Evolutionary conservation across 2,113 vertebrate genomes (phyloP), one percentile per base, ranked within the genome.

Genomic region (Erythrolamprus reginae): DNA sequence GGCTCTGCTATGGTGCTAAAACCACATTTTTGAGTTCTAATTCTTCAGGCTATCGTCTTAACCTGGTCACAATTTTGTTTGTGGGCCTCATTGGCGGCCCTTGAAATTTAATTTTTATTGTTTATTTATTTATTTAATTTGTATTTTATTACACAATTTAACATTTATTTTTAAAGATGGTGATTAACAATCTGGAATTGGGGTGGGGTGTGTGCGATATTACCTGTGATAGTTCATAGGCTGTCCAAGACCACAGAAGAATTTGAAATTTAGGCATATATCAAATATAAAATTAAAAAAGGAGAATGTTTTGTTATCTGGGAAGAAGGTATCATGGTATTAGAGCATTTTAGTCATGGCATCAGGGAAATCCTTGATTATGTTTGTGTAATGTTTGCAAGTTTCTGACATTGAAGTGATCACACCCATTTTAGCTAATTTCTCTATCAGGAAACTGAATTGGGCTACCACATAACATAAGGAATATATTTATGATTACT

Each of bases 261-360:
- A 91, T 85, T 90, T 93, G 87, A 95, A 95, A 95, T 70, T 65
- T 92, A 91, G 94, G 90, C 92, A 93, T 92, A 93, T 92, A 91
- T 92, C 93, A 90, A 93, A 89, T 92, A 91, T 91, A 95, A 91
- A 93, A 95, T 92, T 88, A 91, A 93, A 95, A 93, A 92, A 91
- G 89, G 38, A 91, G 93, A 94, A 89, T 85, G 83, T 89, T 92
- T 95, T 56, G 28, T 83, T 89, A 93, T 96, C 93, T 93, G 91
- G 87, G 87, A 0, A 92, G 91, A 94, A 96, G 84, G 92, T 90
- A 94, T 93, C 19, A 17, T 3, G 1, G 70, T 77, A 70, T 70
- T 70, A n/a, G 12, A 15, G 4, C 94, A 93, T 93, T 94, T 94
- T 93, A 93, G 84, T 89, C 88, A 86, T 77, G 47, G 61, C 93